phyloP scores from a whole-genome alignment of 2,113 vertebrate species.

The Epinephelus lanceolatus region DNA sequence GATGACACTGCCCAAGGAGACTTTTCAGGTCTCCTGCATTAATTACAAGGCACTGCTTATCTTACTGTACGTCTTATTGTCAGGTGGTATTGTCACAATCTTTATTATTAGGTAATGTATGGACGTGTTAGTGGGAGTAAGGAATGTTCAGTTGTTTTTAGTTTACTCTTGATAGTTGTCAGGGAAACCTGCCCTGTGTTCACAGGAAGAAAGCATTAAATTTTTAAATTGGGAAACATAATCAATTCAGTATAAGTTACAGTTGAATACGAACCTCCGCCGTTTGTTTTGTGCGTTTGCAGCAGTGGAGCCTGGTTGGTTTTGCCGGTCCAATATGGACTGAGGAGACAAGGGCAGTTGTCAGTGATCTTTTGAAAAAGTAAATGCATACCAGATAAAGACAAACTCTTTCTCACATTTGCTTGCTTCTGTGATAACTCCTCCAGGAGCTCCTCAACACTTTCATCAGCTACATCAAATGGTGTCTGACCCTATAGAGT shows the following conservation, averaged over 20 bases:
- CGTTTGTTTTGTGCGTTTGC: conserved; percentile 72
- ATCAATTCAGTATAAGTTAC: not conserved
- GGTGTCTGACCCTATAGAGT: conserved; percentile 89
- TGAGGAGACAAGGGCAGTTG: conserved; percentile 33
- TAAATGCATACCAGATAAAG: not conserved
- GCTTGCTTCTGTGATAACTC: conserved; percentile 90
- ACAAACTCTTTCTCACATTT: conserved; percentile 79
- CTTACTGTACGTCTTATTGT: not conserved
- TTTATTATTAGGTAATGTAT: not conserved
- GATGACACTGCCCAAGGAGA: not conserved
- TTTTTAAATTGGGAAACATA: not conserved
- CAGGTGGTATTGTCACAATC: not conserved
- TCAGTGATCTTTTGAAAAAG: not conserved
- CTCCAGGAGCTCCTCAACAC: conserved; percentile 86
- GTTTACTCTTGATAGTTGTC: not conserved
- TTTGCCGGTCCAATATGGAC: conserved; percentile 77
- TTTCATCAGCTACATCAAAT: conserved; percentile 92
- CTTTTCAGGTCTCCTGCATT: not conserved
- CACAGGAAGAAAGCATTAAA: not conserved
- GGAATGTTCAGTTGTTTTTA: not conserved
- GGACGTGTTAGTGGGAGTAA: not conserved
- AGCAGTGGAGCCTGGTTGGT: conserved; percentile 67
- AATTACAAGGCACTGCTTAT: not conserved
- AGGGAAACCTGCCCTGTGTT: not conserved
- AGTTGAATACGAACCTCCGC: conserved; percentile 73